Evolutionary conservation across 2,113 vertebrate genomes (phyloP).

Genomic region (Toxostoma redivivum): DNA sequence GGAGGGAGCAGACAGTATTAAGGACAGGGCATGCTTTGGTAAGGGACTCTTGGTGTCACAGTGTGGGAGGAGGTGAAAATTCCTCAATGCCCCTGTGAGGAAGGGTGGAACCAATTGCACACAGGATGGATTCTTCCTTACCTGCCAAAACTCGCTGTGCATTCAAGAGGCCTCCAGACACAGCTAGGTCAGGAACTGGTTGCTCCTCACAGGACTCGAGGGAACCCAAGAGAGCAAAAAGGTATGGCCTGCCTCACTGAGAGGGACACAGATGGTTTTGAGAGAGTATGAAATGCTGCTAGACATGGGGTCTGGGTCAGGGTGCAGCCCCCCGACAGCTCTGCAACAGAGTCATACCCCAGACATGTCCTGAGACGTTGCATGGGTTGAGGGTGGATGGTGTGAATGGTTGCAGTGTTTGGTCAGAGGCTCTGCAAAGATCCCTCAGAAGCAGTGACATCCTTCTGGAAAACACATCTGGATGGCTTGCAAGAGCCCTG

Average conservation of each 20-base stretch:
- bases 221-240: not conserved
- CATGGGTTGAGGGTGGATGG: no score
- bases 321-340: not conserved
- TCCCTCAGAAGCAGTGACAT: not conserved
- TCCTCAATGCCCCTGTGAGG: not conserved
- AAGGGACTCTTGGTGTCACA: not conserved
- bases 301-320: rapidly evolving
- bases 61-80: not conserved
- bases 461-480: not conserved
- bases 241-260: not conserved
- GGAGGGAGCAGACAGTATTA: not conserved
- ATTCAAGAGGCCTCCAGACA: not conserved
- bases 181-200: not conserved
- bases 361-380: rapidly evolving
- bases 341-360: not conserved
- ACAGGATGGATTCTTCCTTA: not conserved
- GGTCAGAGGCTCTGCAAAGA: not conserved
- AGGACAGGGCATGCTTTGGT: not conserved
- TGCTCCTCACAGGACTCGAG: not conserved
- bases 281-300: not conserved
- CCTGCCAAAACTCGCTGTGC: not conserved
- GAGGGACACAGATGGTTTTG: not conserved
- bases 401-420: not conserved
- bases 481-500: not conserved
- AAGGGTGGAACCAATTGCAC: not conserved